These are phyloP conservation scores for Apeltes quadracus DNA, from an alignment of 2,113 vertebrate genomes.

Conservation along the genomic window DNA sequence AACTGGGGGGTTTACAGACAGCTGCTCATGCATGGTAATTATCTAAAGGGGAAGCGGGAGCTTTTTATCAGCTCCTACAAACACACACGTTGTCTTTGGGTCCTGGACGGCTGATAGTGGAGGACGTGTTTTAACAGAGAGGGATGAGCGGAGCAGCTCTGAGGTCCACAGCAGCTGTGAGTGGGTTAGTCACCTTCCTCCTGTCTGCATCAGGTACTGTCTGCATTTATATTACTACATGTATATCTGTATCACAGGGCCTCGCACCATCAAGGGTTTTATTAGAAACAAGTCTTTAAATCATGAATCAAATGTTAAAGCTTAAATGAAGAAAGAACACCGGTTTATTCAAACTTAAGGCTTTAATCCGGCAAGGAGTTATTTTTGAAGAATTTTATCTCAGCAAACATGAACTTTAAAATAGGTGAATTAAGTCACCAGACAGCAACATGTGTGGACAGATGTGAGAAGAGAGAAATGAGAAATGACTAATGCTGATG, in stretches of 20 bases:
- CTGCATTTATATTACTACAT: neutral
- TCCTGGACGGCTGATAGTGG: no score
- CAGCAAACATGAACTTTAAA: neutral
- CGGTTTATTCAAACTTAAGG: no score
- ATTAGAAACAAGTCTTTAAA: neutral
- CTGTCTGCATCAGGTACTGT: constrained; percentile 16
- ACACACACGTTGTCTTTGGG: neutral
- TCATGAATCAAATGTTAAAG: neutral
- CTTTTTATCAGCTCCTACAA: neutral
- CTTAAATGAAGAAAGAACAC: neutral
- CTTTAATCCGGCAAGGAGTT: neutral
- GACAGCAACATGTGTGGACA: neutral
- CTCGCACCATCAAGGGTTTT: neutral
- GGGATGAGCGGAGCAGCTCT: neutral
- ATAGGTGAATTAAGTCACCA: neutral
- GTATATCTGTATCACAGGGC: neutral
- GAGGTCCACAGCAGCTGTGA: neutral
- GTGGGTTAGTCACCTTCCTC: constrained; percentile 13
- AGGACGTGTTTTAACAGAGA: neutral
- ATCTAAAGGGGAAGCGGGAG: neutral
- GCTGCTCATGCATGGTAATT: neutral
- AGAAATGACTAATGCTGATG: neutral
- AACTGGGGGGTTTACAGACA: neutral
- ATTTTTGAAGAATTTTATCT: neutral
- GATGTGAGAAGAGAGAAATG: neutral